phyloP scores from a whole-genome alignment of 2,113 vertebrate species.

The Xiphophorus maculatus region DNA sequence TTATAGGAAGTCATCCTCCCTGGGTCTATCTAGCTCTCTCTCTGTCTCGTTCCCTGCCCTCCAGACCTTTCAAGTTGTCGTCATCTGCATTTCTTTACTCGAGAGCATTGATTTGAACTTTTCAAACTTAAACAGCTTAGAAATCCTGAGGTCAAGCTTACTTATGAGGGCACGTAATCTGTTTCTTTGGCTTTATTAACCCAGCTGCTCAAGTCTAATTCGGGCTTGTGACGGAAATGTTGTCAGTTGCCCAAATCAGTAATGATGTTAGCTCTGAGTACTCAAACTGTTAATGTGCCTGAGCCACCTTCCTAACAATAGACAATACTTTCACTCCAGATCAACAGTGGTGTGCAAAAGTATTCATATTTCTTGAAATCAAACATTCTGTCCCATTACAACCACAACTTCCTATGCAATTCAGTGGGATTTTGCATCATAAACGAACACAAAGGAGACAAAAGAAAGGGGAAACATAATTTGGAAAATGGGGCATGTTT shows the following conservation, averaged over 20 bases:
- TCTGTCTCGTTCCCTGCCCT: constrained; percentile 4
- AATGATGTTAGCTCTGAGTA: background rate
- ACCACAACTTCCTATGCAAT: background rate
- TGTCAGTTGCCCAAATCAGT: background rate
- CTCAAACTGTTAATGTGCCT: background rate
- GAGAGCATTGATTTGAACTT: background rate
- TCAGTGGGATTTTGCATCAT: background rate
- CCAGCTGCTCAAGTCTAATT: background rate
- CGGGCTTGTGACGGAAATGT: background rate
- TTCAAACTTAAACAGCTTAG: background rate
- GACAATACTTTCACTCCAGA: background rate
- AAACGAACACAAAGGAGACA: background rate
- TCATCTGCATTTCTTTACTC: constrained; percentile 12
- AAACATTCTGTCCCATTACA: background rate
- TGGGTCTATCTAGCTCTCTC: constrained; percentile 4
- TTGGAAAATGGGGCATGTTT: too few species aligned
- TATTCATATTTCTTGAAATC: background rate
- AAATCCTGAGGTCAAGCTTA: background rate
- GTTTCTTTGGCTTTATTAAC: background rate
- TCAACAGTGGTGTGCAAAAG: background rate
- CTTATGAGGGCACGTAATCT: constrained; percentile 9
- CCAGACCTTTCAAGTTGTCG: constrained; percentile 7
- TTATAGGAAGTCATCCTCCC: constrained; percentile 57
- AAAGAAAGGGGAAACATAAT: too few species aligned
- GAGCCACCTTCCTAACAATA: background rate